Evolutionary conservation across 2,113 vertebrate genomes (phyloP).

Genomic region (Xiphorhynchus elegans): DNA sequence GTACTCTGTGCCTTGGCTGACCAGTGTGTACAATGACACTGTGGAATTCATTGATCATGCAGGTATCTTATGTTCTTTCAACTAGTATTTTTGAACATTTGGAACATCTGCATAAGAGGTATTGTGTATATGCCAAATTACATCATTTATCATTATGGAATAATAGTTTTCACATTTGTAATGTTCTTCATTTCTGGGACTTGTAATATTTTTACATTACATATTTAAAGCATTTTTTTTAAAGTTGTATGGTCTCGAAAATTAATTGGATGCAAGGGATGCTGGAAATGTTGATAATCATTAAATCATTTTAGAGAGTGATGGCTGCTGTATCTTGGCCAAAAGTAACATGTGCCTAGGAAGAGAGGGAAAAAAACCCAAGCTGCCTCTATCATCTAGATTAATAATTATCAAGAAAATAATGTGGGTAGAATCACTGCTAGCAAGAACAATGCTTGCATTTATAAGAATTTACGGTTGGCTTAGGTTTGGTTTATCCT

Average conservation of each 20-base stretch:
- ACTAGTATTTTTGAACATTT: not conserved
- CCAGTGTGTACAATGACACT: accelerated
- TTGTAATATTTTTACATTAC: not conserved
- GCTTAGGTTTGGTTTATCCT: not conserved
- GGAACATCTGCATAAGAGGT: not conserved
- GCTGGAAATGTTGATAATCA: not conserved
- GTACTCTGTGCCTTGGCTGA: not conserved
- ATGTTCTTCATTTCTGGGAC: not conserved
- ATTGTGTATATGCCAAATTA: not conserved
- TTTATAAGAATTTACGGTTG: not conserved
- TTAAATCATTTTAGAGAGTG: not conserved
- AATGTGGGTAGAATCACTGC: not conserved
- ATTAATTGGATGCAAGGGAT: not conserved
- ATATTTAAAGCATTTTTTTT: not conserved
- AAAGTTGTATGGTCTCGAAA: not conserved
- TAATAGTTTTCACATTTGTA: not conserved
- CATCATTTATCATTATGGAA: not conserved
- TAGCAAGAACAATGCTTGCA: not conserved
- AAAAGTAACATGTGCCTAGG: not conserved
- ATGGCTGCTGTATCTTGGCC: not conserved
- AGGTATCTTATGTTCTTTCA: not conserved
- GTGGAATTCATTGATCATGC: not conserved
- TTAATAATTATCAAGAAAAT: not conserved
- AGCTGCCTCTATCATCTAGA: not conserved
- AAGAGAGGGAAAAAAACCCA: not conserved